Evolutionary conservation across 2,888 invertebrate genomes (phyloP).

Genomic region (Auanema freiburgensis): DNA sequence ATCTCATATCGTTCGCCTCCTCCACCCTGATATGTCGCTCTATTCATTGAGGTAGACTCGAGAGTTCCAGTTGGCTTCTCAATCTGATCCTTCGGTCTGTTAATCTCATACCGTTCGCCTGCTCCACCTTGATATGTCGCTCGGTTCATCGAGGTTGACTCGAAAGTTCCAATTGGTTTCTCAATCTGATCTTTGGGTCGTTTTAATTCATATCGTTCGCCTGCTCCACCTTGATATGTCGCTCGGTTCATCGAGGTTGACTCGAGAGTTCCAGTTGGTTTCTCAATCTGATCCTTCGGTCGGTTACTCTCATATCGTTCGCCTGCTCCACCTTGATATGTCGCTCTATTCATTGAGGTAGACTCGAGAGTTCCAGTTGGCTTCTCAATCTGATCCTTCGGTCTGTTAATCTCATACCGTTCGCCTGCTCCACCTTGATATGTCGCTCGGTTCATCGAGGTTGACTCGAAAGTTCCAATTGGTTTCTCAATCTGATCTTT

Average conservation of each 20-base stretch:
- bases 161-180: not conserved
- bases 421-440: slow-evolving; percentile 8
- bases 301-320: not conserved
- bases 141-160: not conserved
- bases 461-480: not conserved
- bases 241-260: not conserved
- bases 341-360: not conserved
- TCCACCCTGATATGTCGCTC: slow-evolving; percentile 5
- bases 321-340: slow-evolving; percentile 8
- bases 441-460: not conserved
- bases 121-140: not conserved
- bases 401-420: not conserved
- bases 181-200: slow-evolving; percentile 1
- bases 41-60: slow-evolving; percentile 3
- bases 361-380: not conserved
- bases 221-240: slow-evolving; percentile 1
- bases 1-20: slow-evolving; percentile 5
- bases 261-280: not conserved
- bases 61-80: slow-evolving; percentile 1
- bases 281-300: slow-evolving; percentile 7
- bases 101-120: not conserved
- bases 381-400: slow-evolving; percentile 6
- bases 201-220: not conserved
- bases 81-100: not conserved
- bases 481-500: slow-evolving; percentile 8